Evolutionary conservation across 2,113 vertebrate species (phyloP).

Genomic region (Sterna hirundo): DNA sequence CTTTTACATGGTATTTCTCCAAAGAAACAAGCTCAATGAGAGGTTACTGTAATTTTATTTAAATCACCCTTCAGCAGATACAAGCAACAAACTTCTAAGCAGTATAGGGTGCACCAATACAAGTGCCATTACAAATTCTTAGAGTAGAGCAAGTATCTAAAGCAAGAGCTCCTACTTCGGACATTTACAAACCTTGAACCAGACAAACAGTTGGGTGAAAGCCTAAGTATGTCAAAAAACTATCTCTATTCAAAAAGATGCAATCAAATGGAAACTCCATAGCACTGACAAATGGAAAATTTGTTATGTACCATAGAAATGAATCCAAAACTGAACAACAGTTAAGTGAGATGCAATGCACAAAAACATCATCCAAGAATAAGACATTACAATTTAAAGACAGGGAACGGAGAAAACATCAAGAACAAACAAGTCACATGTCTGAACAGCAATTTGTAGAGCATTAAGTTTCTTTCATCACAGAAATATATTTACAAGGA

Average conservation of each 20-base stretch:
- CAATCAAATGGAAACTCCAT: background rate
- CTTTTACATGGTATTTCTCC: background rate
- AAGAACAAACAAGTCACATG: background rate
- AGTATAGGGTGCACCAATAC: background rate
- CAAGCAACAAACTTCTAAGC: background rate
- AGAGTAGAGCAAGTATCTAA: background rate
- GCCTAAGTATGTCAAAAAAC: background rate
- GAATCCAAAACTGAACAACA: background rate
- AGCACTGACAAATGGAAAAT: background rate
- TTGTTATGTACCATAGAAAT: background rate
- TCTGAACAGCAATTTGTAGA: background rate
- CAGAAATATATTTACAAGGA: background rate
- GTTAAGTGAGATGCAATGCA: background rate
- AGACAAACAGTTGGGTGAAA: constrained; percentile 13
- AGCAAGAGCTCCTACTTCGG: background rate
- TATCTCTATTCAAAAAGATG: background rate
- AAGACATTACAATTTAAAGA: background rate
- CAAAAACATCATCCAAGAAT: background rate
- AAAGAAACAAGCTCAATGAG: background rate
- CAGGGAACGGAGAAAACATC: background rate
- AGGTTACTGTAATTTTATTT: background rate
- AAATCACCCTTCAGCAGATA: background rate
- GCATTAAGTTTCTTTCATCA: background rate
- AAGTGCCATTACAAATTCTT: background rate
- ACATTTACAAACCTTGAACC: constrained; percentile 2